phyloP scores from a whole-genome alignment of 2,888 invertebrate species.

The Heliconius ethilla region DNA sequence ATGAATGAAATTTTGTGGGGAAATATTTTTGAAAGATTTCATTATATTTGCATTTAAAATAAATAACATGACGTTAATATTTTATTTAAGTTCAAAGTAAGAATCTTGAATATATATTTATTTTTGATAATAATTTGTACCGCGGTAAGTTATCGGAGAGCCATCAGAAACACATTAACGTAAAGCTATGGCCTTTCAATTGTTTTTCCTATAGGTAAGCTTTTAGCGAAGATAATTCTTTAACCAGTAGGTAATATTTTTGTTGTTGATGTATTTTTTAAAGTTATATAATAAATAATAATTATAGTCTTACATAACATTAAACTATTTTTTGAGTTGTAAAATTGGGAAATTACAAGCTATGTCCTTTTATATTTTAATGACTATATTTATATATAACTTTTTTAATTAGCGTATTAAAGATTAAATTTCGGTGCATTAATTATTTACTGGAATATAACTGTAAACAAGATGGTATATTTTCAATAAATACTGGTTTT shows the following conservation, averaged over 20 bases:
- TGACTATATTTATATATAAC: background rate
- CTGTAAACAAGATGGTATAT: conserved; percentile 20
- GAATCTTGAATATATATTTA: conserved; percentile 10
- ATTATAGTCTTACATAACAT: background rate
- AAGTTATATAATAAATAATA: background rate
- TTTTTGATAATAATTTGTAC: conserved; percentile 61
- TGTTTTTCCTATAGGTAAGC: conserved; percentile 37
- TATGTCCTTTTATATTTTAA: background rate
- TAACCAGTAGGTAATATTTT: background rate
- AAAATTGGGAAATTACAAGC: background rate
- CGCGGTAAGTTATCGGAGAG: conserved; percentile 69
- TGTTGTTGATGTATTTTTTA: background rate
- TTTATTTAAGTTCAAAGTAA: background rate
- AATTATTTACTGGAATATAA: conserved; percentile 25
- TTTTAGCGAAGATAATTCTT: conserved; percentile 28
- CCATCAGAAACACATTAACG: conserved; percentile 81
- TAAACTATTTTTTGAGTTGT: background rate
- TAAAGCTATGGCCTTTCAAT: conserved; percentile 48
- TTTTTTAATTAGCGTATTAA: conserved; percentile 9
- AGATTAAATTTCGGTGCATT: conserved; percentile 15
- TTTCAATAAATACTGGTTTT: conserved; percentile 21
- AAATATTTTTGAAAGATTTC: background rate
- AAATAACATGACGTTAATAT: background rate
- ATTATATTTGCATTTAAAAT: background rate
- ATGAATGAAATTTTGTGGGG: background rate